phyloP scores from a whole-genome alignment of 1,140 invertebrate species.

The Lasioglossum albipes region DNA sequence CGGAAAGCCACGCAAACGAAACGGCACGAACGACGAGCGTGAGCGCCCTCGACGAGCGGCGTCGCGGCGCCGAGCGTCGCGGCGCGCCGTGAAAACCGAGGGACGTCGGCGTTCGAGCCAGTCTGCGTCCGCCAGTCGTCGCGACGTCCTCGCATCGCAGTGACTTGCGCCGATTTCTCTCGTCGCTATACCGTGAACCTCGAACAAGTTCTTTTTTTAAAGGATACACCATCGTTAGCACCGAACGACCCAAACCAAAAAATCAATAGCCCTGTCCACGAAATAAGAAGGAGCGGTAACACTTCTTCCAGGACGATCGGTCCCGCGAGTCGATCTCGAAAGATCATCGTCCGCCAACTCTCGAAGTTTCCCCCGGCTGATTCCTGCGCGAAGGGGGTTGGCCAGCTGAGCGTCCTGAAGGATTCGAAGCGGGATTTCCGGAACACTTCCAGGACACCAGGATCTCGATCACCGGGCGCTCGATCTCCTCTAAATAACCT shows the following conservation, averaged over 20 bases:
- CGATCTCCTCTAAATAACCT: background rate
- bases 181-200: too few species aligned
- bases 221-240: too few species aligned
- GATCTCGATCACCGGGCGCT: background rate
- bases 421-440: background rate
- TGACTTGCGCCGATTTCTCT: slow-evolving; percentile 19
- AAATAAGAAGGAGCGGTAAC: too few species aligned
- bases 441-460: background rate
- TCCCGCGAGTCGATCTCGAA: too few species aligned
- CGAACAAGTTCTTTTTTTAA: too few species aligned
- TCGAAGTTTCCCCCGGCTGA: too few species aligned
- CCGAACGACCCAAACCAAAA: too few species aligned
- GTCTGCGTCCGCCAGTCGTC: slow-evolving; percentile 74
- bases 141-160: slow-evolving; percentile 60
- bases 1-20: slow-evolving; percentile 28
- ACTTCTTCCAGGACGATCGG: too few species aligned
- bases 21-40: slow-evolving; percentile 50
- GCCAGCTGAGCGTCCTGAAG: too few species aligned
- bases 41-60: slow-evolving; percentile 61
- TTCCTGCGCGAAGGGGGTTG: too few species aligned
- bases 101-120: slow-evolving; percentile 56
- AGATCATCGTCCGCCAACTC: too few species aligned
- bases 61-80: slow-evolving; percentile 68
- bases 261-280: too few species aligned
- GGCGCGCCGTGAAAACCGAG: slow-evolving; percentile 55